Conservation (phyloP, 2,113 vertebrate species). For the Cranoglanis bouderius region DNA sequence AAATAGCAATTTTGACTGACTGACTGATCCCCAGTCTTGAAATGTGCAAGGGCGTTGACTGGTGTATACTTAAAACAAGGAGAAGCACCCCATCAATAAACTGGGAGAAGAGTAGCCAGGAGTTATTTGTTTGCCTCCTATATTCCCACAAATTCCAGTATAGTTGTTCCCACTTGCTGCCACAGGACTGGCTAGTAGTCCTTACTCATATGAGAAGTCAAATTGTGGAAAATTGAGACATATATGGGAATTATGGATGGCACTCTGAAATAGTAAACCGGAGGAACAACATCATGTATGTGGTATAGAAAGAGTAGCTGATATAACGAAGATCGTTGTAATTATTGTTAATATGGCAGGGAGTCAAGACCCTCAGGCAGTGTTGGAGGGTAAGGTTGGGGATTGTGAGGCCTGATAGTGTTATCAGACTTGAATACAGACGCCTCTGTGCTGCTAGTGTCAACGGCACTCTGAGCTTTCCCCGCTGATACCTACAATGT, state of each 20-base stretch:
- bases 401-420: conserved; percentile 73
- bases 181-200: background rate
- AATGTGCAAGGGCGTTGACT: background rate
- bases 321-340: conserved; percentile 74
- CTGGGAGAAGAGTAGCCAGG: background rate
- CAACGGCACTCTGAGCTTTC: conserved; percentile 71
- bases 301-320: conserved; percentile 61
- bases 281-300: conserved; percentile 63
- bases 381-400: conserved; percentile 71
- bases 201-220: background rate
- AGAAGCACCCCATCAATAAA: background rate
- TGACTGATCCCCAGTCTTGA: background rate
- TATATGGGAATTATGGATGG: background rate
- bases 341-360: conserved; percentile 78
- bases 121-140: background rate
- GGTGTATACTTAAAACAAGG: background rate
- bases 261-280: background rate
- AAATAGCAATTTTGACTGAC: background rate
- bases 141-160: background rate
- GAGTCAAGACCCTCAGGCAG: conserved; percentile 75
- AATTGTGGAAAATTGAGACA: background rate
- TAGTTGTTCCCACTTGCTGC: background rate
- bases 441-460: conserved; percentile 70
- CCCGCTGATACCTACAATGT: conserved; percentile 67
- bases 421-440: conserved; percentile 80